Conservation (phyloP, 1,140 invertebrate species). For the Drosophila parvula region DNA sequence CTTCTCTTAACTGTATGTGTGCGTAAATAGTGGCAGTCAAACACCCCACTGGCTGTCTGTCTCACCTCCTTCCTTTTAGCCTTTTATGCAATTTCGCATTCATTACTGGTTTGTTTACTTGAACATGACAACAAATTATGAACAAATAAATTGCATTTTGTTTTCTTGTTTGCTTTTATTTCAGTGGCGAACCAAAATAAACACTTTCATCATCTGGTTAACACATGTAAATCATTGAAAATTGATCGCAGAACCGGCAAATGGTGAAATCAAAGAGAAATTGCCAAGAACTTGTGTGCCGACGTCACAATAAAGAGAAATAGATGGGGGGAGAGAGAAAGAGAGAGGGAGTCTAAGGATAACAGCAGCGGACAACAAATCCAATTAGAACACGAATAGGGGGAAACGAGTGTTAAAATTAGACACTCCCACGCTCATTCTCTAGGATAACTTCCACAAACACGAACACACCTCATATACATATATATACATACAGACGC, state of each 20-base stretch:
- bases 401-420: constrained; percentile 61
- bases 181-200: constrained; percentile 30
- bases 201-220: constrained; percentile 52
- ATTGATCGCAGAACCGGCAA: constrained; percentile 32
- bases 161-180: constrained; percentile 22
- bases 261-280: constrained; percentile 49
- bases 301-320: constrained; percentile 56
- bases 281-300: constrained; percentile 40
- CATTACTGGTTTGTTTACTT: constrained; percentile 46
- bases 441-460: constrained; percentile 67
- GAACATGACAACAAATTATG: constrained; percentile 31
- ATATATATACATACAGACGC: constrained; percentile 17
- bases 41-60: background rate
- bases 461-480: constrained; percentile 21
- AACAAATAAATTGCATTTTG: constrained; percentile 26
- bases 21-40: constrained; percentile 27
- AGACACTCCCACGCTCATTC: constrained; percentile 57
- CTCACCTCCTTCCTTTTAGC: background rate
- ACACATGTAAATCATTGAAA: constrained; percentile 28
- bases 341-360: constrained; percentile 35
- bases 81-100: constrained; percentile 42
- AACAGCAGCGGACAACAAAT: constrained; percentile 25
- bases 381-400: constrained; percentile 40
- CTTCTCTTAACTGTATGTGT: constrained; percentile 31
- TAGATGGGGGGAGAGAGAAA: no score